Conservation (phyloP, 2,888 invertebrate genomes). For the Dione juno region DNA sequence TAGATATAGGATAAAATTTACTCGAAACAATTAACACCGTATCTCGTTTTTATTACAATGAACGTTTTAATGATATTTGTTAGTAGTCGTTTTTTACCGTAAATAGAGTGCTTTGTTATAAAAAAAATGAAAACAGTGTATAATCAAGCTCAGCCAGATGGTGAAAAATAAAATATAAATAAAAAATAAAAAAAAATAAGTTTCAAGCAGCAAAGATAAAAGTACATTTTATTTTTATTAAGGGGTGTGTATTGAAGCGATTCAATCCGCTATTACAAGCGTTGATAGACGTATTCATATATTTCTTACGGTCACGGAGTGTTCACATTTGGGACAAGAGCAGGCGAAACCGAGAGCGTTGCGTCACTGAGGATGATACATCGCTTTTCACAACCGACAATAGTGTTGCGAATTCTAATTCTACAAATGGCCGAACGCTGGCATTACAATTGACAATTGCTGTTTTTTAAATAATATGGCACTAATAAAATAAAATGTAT, state of each 20-base stretch:
- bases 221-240: background rate
- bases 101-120: background rate
- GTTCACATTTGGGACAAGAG: constrained; percentile 80
- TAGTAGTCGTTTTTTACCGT: constrained; percentile 14
- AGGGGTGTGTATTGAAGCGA: constrained; percentile 41
- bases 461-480: constrained; percentile 33
- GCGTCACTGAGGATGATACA: constrained; percentile 72
- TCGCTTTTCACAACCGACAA: constrained; percentile 63
- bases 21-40: constrained; percentile 26
- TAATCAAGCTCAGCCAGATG: background rate
- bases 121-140: background rate
- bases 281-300: constrained; percentile 68
- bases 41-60: constrained; percentile 19
- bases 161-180: background rate
- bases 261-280: constrained; percentile 35
- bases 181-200: background rate
- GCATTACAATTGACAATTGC: constrained; percentile 39
- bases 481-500: background rate
- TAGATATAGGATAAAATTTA: constrained; percentile 28
- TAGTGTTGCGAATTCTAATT: constrained; percentile 53
- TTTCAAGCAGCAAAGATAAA: background rate
- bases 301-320: constrained; percentile 75
- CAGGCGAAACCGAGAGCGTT: constrained; percentile 80
- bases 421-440: constrained; percentile 44
- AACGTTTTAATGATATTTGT: constrained; percentile 23